Evolutionary conservation across 2,797 vertebrate genomes (phyloP).

Genomic region (Myotis vivesi): DNA sequence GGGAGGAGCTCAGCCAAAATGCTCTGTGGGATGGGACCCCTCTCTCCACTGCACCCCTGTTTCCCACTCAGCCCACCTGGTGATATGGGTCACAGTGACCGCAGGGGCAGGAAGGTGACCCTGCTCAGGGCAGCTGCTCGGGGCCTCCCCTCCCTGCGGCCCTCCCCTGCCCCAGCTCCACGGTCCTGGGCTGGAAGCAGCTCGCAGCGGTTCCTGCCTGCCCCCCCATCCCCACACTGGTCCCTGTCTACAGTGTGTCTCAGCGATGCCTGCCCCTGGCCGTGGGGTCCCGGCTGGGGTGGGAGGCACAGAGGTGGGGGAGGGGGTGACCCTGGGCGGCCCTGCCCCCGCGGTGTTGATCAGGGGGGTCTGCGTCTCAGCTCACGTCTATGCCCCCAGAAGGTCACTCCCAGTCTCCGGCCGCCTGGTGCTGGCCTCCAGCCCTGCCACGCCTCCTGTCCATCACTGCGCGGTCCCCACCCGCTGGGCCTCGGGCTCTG

Average conservation of each 20-base stretch:
- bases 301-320: not conserved
- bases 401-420: not conserved
- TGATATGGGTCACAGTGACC: accelerated
- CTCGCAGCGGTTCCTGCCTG: accelerated
- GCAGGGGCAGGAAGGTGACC: not conserved
- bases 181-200: no score
- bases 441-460: accelerated
- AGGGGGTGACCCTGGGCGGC: accelerated
- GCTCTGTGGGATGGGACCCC: not conserved
- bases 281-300: accelerated
- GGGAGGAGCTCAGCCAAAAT: not conserved
- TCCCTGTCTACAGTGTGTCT: not conserved
- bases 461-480: accelerated
- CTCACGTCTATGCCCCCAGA: not conserved
- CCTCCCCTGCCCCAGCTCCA: not conserved
- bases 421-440: accelerated
- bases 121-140: not conserved
- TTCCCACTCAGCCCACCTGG: not conserved
- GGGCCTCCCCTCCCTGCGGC: not conserved
- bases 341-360: accelerated
- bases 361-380: accelerated
- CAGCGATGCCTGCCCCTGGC: not conserved
- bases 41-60: not conserved
- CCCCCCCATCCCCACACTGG: accelerated
- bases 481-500: no score